A percentile compares a stretch with the other conserved stretches of the same genome.
phyloP scores from a whole-genome alignment of 1,140 invertebrate species.

The Micrasema minimum region DNA sequence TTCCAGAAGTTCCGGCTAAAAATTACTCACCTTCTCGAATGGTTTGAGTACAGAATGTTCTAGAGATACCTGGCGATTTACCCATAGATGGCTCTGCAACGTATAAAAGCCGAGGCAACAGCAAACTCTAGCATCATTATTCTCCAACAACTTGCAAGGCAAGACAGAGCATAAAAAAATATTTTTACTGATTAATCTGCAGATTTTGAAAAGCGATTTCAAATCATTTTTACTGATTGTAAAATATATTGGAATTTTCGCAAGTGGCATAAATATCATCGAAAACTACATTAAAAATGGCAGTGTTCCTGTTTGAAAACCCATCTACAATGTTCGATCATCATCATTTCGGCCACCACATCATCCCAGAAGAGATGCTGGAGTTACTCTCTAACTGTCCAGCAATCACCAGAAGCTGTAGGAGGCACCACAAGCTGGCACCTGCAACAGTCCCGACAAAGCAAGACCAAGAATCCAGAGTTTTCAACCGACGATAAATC shows the following conservation, averaged over 20 bases:
- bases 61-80: background rate
- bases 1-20: background rate
- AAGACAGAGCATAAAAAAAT: no score
- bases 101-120: background rate
- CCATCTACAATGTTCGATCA: slow-evolving; percentile 6
- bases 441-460: slow-evolving; percentile 36
- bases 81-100: slow-evolving; percentile 13
- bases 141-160: no score
- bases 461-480: slow-evolving; percentile 59
- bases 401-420: background rate
- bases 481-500: slow-evolving; percentile 67
- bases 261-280: background rate
- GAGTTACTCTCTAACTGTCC: background rate
- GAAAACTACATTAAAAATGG: no score
- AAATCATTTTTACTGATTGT: background rate
- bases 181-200: no score
- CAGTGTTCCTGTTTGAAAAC: slow-evolving; percentile 10
- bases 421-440: slow-evolving; percentile 21
- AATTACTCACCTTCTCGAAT: no score
- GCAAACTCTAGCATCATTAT: no score
- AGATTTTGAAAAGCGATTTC: no score
- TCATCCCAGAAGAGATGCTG: background rate
- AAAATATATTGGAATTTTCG: background rate
- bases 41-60: slow-evolving; percentile 7
- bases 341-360: slow-evolving; percentile 10